phyloP scores from a whole-genome alignment of 2,797 vertebrate genomes.

The Lerista edwardsae region DNA sequence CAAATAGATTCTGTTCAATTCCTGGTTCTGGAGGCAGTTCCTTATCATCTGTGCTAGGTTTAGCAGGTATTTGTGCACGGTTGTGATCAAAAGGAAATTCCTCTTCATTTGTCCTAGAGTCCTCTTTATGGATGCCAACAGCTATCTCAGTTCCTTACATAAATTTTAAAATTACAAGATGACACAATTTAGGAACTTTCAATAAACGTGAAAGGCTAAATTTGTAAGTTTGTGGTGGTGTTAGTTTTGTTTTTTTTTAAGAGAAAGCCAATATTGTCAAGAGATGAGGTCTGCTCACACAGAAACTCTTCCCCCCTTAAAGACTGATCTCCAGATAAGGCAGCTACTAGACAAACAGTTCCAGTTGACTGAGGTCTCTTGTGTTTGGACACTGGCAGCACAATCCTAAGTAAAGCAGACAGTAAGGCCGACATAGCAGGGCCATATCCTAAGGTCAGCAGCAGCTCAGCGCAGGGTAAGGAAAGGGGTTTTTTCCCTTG shows the following conservation, averaged over 20 bases:
- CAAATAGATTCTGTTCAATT: conserved; percentile 15
- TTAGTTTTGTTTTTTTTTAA: no score
- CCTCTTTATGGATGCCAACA: conserved; percentile 26
- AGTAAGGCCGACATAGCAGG: no score
- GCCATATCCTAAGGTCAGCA: no score
- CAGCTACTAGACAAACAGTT: neutral
- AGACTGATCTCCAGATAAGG: neutral
- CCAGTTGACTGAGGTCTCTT: neutral
- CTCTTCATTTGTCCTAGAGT: conserved; percentile 36
- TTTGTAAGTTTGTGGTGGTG: no score
- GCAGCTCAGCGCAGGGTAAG: no score
- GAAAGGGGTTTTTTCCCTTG: no score
- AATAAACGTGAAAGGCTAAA: no score
- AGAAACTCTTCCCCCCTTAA: neutral
- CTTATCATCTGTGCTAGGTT: conserved; percentile 17
- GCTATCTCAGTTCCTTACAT: conserved; percentile 57
- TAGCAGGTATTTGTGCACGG: conserved; percentile 1
- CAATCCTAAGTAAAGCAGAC: no score
- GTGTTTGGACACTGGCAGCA: neutral
- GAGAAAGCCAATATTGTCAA: no score
- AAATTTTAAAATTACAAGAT: neutral
- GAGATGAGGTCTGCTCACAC: neutral
- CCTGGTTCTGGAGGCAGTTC: conserved; percentile 47
- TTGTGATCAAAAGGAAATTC: conserved; percentile 35
- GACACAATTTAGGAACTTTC: conserved; percentile 10